A percentile compares a stretch with the other conserved stretches of the same genome.
phyloP scores from a whole-genome alignment of 1,140 invertebrate genomes.

The Hycleus cichorii region DNA sequence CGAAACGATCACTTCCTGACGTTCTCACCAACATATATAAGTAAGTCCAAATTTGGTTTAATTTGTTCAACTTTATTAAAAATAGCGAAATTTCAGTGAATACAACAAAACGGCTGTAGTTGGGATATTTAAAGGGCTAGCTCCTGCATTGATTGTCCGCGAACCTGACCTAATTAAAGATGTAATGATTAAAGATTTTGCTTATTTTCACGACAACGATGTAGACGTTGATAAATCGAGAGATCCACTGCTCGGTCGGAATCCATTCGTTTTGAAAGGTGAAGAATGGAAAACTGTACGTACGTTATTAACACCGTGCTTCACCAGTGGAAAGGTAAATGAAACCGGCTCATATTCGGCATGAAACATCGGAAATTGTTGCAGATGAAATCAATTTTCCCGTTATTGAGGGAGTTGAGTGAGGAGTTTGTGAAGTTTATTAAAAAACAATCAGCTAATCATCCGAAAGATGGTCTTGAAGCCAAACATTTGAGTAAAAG shows the following conservation, averaged over 20 bases:
- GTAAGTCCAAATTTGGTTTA: background rate
- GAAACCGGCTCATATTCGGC: background rate
- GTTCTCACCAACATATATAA: conserved; percentile 24
- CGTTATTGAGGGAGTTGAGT: conserved; percentile 25
- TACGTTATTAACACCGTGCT: conserved; percentile 37
- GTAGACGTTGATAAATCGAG: conserved; percentile 34
- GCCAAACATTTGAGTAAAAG: conserved; percentile 7
- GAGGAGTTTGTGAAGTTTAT: conserved; percentile 16
- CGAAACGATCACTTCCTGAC: conserved; percentile 6
- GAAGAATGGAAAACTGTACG: conserved; percentile 38
- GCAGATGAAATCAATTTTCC: conserved; percentile 30
- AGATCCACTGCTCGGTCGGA: conserved; percentile 35
- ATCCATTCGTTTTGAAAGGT: conserved; percentile 34
- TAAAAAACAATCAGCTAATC: background rate
- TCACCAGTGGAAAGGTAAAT: conserved; percentile 39
- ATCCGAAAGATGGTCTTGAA: background rate
- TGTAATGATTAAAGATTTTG: conserved; percentile 44
- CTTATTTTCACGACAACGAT: conserved; percentile 39
- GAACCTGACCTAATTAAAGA: conserved; percentile 42
- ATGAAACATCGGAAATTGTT: background rate
- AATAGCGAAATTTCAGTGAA: conserved; percentile 15
- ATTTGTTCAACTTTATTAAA: background rate
- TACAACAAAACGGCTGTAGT: conserved; percentile 27
- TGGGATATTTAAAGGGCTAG: conserved; percentile 25
- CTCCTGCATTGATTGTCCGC: conserved; percentile 35